These are phyloP conservation scores for Cladopsammia gracilis DNA, from an alignment of 64 coral and sea anemone species.

Conservation along the genomic window DNA sequence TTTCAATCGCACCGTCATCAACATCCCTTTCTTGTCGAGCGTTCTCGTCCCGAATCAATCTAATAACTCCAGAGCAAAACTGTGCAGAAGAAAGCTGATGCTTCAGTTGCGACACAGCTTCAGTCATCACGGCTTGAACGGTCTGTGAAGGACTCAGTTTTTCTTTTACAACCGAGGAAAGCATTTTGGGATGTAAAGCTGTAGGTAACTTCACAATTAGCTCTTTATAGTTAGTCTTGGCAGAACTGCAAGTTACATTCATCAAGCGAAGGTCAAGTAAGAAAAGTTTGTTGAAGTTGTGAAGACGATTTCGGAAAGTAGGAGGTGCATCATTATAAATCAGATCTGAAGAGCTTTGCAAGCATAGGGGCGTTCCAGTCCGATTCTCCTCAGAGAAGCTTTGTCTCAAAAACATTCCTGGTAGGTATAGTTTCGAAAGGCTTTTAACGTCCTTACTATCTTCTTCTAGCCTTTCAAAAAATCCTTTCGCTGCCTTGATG, in stretches of 20 bases:
- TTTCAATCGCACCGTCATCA: neutral
- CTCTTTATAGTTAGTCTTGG: neutral
- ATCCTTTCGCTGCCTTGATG: conserved; percentile 46
- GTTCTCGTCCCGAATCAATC: conserved; percentile 72
- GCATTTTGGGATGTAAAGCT: conserved; percentile 62
- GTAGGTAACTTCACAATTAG: conserved; percentile 37
- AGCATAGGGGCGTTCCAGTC: neutral
- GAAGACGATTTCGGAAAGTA: conserved; percentile 23
- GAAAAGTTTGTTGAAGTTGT: conserved; percentile 34
- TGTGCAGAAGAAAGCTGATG: conserved; percentile 44
- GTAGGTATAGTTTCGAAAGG: conserved; percentile 27
- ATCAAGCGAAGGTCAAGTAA: conserved; percentile 42
- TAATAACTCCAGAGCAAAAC: conserved; percentile 66
- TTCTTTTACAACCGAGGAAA: conserved; percentile 67
- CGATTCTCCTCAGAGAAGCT: neutral
- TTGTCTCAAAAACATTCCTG: neutral
- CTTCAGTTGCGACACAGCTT: neutral
- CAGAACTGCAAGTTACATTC: conserved; percentile 23
- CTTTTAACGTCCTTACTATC: neutral
- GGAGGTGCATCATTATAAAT: conserved; percentile 60
- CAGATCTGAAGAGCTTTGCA: conserved; percentile 39
- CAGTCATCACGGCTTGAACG: rapidly evolving
- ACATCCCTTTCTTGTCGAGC: neutral
- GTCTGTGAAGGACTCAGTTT: neutral
- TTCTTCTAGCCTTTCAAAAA: conserved; percentile 59